Evolutionary conservation across 2,113 vertebrate genomes (phyloP).

Genomic region (Ageneiosus marmoratus): DNA sequence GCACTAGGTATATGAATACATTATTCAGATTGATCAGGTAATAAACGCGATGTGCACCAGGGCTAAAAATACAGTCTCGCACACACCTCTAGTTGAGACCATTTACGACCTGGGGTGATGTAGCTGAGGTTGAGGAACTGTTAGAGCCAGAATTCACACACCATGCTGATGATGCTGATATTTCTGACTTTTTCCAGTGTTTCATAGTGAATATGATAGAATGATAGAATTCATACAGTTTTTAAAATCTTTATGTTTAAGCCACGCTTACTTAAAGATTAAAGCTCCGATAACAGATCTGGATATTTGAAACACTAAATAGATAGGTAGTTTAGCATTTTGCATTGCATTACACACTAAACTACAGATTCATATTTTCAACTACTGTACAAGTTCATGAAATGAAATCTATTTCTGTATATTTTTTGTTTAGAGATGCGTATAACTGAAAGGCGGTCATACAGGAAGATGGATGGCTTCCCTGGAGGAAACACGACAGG

Average conservation of each 20-base stretch:
- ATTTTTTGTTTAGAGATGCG: conserved; percentile 23
- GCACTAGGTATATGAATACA: background rate
- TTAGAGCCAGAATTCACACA: background rate
- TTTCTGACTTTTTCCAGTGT: conserved; percentile 6
- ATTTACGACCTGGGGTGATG: background rate
- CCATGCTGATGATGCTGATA: background rate
- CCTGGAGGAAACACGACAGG: conserved; percentile 43
- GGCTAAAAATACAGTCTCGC: conserved; percentile 6
- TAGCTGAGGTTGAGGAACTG: background rate
- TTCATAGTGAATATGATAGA: background rate
- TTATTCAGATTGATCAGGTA: background rate
- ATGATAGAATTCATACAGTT: background rate
- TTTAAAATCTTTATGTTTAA: background rate
- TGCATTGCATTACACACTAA: background rate
- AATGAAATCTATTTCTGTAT: background rate
- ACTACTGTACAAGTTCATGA: background rate
- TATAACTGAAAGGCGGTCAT: conserved; percentile 19
- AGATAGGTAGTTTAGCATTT: background rate
- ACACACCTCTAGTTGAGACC: background rate
- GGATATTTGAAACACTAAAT: background rate
- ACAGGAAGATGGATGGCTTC: conserved; percentile 30
- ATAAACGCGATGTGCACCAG: background rate
- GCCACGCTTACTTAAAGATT: background rate
- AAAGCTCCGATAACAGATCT: background rate
- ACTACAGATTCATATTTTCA: background rate